Base-by-base conservation (phyloP, 2,888 invertebrate genomes). In the Anaspis maculata region DNA sequence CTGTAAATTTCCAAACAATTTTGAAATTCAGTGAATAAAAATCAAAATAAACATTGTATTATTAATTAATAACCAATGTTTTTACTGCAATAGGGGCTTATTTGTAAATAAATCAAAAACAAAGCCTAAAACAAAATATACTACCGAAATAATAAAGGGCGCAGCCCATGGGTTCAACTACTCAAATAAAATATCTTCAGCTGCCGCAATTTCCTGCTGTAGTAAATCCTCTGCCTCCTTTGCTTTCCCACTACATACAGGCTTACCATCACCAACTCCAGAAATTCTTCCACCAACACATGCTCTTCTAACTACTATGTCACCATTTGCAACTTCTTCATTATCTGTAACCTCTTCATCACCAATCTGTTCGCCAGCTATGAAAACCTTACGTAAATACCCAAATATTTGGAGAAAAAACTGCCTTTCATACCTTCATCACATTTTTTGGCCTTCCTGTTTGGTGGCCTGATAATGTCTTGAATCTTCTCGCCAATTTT, bases 401-500 rank as follows among this genome's bases (percentile, higher is more conserved):
- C n/a, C n/a, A n/a, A 19, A 19, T 19, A 19, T 19, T 19, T 19
- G 19, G 9, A 6, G 9, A 19, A 5, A 6, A 5, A 19, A 5
- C 5, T 19, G 19, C 19, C 5, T 9, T 24, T 24, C 11, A 10
- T 24, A 7, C 11, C 11, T 24, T 10, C 11, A 4, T 11, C 10
- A 4, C 11, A 24, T 11, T 11, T 24, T 11, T 24, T 10, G 24
- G 6, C 24, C 6, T 7, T 24, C 24, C 24, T 24, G 5, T 11
- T 10, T 9, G 24, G 11, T 24, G 4, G 10, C 12, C 24, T 24
- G 4, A 5, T 24, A 9, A 24, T 10, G 12, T 24, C 24, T 11
- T 24, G 24, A 9, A 24, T 24, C 10, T 24, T 24, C 10, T 24
- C 24, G 5, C 24, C 24, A 10, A 24, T 11, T 24, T 24, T 24